Conservation (phyloP, 2,113 vertebrate genomes). For the Aphelocoma coerulescens region DNA sequence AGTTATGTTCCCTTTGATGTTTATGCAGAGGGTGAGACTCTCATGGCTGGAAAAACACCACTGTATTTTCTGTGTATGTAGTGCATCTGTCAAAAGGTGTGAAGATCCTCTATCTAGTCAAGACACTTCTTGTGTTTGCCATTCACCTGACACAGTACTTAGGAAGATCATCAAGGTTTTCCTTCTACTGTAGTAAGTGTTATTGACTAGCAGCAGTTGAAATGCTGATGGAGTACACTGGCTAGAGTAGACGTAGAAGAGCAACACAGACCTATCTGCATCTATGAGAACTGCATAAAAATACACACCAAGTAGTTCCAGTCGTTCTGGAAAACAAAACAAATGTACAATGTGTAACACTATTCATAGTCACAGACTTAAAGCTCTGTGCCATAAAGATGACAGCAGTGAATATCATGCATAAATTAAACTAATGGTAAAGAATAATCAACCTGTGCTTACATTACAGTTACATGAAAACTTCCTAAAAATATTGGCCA, state of each 20-base stretch:
- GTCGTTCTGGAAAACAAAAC: neutral
- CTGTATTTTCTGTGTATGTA: neutral
- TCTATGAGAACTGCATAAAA: neutral
- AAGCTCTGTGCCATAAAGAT: neutral
- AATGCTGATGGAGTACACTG: neutral
- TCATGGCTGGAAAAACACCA: neutral
- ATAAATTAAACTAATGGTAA: neutral
- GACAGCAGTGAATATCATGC: neutral
- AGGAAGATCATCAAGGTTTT: neutral
- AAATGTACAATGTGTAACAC: neutral
- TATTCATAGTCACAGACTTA: neutral
- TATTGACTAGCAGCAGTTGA: neutral
- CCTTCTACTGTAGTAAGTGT: neutral
- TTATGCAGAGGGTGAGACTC: neutral
- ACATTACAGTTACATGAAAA: neutral
- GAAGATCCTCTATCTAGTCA: neutral
- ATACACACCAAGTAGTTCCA: neutral
- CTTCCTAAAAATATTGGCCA: neutral
- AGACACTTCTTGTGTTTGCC: neutral
- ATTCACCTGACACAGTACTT: neutral
- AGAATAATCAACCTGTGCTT: neutral
- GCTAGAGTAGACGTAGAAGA: neutral
- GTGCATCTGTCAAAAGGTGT: neutral
- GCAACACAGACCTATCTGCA: neutral
- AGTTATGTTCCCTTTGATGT: neutral